Base-by-base conservation (phyloP, 2,888 invertebrate species). In the Anticlea derivata region DNA sequence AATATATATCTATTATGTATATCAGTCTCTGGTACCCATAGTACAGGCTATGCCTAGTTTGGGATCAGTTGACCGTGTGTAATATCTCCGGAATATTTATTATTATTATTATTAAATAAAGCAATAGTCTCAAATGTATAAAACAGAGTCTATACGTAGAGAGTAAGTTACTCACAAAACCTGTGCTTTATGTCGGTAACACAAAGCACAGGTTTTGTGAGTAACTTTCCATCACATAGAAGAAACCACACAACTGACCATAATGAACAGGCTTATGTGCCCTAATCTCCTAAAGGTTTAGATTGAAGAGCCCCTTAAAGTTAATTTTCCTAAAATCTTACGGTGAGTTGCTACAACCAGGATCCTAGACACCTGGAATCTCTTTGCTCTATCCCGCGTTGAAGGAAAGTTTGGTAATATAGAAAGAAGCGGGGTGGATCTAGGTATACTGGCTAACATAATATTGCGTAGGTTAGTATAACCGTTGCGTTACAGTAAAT, bases 261-360 rank as follows among this genome's bases (percentile, higher is more conserved):
- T 73, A 75, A 78, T 72, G 68, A 70, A 69, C 68, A 70, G 63
- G 73, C 73, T 63, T 68, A 75, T 76, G 70, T 75, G 77, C 78
- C 78, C 68, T 81, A 84, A 85, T 84, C 82, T 80, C 66, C 74
- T 68, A 78, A 84, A 83, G 83, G 83, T 78, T 83, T 80, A 81
- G 70, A 83, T 80, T 84, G 78, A 79, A 84, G 84, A 81, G 72
- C 72, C 77, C 78, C 82, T 81, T 82, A 80, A 78, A 85, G 86
- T 84, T 87, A 86, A 88, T 86, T 87, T 87, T 84, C 83, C 78
- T 87, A 85, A 87, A 86, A 85, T 85, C 86, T 83, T 84, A 84
- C 79, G 75, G 78, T 79, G 69, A 73, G 73, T 68, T 73, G 71
- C 75, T 69, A 62, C 55, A 56, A 65, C 58, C 50, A 48, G 82